Percentiles rank a stretch among this genome's conserved stretches.
These are phyloP conservation scores for Pseudomyrmex gracilis DNA, from an alignment of 1,140 invertebrate species.

Conservation along the genomic window DNA sequence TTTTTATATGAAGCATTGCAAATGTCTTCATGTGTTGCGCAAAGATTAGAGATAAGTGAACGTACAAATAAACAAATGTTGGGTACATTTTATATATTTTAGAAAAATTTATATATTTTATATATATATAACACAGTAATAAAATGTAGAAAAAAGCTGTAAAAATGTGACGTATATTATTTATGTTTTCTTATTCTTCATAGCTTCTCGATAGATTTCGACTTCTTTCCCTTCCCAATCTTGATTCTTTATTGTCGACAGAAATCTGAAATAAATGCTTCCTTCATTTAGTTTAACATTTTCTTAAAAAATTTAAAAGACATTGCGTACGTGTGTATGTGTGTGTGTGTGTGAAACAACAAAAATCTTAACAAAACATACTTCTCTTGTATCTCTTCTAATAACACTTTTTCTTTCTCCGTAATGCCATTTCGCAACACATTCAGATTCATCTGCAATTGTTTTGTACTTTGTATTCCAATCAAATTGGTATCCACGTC, in stretches of 20 bases:
- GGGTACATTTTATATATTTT: no score
- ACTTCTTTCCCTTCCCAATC: conserved; percentile 87
- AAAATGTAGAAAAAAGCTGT: not conserved
- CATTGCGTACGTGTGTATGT: no score
- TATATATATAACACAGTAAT: not conserved
- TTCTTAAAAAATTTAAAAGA: not conserved
- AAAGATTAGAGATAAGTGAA: no score
- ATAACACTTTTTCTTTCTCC: conserved; percentile 87
- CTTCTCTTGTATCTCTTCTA: conserved; percentile 88
- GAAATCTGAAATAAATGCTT: conserved; percentile 78
- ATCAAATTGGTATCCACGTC: conserved; percentile 88
- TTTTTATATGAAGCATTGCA: no score
- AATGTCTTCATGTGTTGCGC: no score
- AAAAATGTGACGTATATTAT: conserved; percentile 51
- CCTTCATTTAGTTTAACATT: not conserved
- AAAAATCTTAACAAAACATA: conserved; percentile 81
- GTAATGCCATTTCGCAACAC: conserved; percentile 85
- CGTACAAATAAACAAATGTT: no score
- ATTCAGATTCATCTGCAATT: conserved; percentile 88
- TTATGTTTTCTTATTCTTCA: conserved; percentile 59
- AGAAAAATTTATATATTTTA: no score
- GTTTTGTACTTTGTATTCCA: conserved; percentile 88
- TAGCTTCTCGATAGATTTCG: conserved; percentile 67
- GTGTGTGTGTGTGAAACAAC: not conserved
- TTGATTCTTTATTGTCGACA: conserved; percentile 78